Evolutionary conservation across 2,888 invertebrate species (phyloP), one percentile per base, ranked within the genome.

Genomic region (Orchesellides sinensis): DNA sequence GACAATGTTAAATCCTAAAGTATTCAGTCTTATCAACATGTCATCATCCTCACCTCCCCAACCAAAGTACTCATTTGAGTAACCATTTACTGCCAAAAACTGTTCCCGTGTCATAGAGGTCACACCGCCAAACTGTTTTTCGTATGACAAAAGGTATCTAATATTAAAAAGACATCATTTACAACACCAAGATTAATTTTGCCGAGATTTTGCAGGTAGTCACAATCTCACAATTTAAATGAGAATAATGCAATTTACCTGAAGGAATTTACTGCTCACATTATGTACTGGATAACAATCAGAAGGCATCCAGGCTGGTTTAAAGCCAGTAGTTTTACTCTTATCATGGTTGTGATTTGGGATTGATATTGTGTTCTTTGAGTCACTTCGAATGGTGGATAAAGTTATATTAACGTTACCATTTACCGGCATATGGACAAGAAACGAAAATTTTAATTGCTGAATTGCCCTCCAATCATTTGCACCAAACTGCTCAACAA

Each of bases 31-130:
- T 32, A 84, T 84, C 25, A 84, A 85, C 84, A 98, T 93, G 90
- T 97, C 96, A 90, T 96, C 96, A 90, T 97, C 96, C 90, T 97
- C 97, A n/a, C 95, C 97, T 29, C 95, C 95, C 95, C 95, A 95
- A 0, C 96, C 97, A 90, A 93, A 94, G 90, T 94, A 97, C 84
- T 93, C 90, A 90, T 97, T 97, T 0, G 92, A 91, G 88, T 96
- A 96, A 5, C 97, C 97, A 90, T 96, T 96, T 1, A 95, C 92
- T 87, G 90, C 90, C 87, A 93, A 91, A 90, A 93, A 97, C 85
- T 96, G 95, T 81, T 93, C 92, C 2, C 93, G 92, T 6, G 92
- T 92, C 81, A 98, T 93, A 2, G 97, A 93, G 75, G 95, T 92
- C 10, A 93, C 97, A 29, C 97, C 97, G 19, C 96, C 96, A 90